Evolutionary conservation across 30 jellyfish, hydroid and myxozoan species (phyloP).

Genomic region (Cassiopea andromeda): DNA sequence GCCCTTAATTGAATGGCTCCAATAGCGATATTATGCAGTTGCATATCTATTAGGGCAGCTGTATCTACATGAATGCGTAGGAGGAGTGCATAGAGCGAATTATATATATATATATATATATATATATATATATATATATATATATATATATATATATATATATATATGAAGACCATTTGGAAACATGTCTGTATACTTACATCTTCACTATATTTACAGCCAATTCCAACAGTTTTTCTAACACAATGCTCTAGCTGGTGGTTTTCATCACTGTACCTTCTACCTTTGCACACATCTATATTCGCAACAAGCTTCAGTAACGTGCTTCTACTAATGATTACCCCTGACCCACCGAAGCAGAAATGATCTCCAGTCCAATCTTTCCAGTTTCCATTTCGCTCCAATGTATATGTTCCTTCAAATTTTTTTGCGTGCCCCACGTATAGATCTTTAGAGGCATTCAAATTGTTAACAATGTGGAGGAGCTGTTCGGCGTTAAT

Average conservation of each 20-base stretch:
- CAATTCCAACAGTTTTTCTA: constrained; percentile 34
- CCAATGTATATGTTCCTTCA: constrained; percentile 50
- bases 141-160: too few relatives aligned
- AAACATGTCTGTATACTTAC: constrained; percentile 37
- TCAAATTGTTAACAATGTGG: constrained; percentile 57
- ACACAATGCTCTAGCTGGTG: constrained; percentile 55
- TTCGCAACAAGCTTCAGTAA: constrained; percentile 58
- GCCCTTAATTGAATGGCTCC: too few relatives aligned
- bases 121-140: too few relatives aligned
- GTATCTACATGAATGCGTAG: too few relatives aligned
- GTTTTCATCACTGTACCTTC: constrained; percentile 36
- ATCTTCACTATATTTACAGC: constrained; percentile 60
- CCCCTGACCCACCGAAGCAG: constrained; percentile 72
- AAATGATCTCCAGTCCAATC: constrained; percentile 58
- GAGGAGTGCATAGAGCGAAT: too few relatives aligned
- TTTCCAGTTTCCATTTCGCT: constrained; percentile 53
- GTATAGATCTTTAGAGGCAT: constrained; percentile 82
- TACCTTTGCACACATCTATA: constrained; percentile 38
- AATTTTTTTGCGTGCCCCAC: constrained; percentile 77
- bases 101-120: too few relatives aligned
- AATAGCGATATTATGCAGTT: too few relatives aligned
- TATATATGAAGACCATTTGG: too few relatives aligned
- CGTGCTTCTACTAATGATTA: constrained; percentile 69
- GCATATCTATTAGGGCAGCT: too few relatives aligned
- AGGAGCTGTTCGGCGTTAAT: constrained; percentile 69